phyloP scores from a whole-genome alignment of 2,113 vertebrate genomes.

The Pachycephala philippinensis region DNA sequence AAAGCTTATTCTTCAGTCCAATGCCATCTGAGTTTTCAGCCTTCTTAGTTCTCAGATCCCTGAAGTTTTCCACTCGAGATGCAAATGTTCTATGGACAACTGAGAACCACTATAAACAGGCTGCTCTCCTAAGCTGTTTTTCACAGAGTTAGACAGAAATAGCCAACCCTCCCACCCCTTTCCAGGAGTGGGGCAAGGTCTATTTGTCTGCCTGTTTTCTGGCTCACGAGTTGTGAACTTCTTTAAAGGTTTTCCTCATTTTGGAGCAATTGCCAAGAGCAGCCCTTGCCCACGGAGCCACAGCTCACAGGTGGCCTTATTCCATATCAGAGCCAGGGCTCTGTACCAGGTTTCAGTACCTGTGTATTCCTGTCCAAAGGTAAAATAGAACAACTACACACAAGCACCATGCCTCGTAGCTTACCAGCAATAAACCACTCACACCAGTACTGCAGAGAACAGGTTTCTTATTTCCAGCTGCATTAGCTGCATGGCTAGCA shows the following conservation, averaged over 20 bases:
- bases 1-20: not conserved
- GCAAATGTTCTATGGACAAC: not conserved
- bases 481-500: not conserved
- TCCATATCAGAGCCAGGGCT: not conserved
- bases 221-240: not conserved
- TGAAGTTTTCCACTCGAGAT: not conserved
- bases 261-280: not conserved
- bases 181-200: not conserved
- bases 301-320: not conserved
- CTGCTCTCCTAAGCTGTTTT: not conserved
- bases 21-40: not conserved
- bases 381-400: not conserved
- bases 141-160: not conserved
- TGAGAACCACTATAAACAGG: not conserved
- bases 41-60: not conserved
- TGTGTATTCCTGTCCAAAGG: not conserved
- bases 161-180: not conserved
- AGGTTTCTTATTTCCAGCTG: not conserved
- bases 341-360: not conserved
- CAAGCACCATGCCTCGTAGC: not conserved
- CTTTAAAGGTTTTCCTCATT: not conserved
- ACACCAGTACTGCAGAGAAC: not conserved
- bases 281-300: not conserved
- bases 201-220: not conserved
- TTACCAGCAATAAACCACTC: not conserved